phyloP scores from a whole-genome alignment of 1,140 invertebrate species.

The Drosophila littoralis region DNA sequence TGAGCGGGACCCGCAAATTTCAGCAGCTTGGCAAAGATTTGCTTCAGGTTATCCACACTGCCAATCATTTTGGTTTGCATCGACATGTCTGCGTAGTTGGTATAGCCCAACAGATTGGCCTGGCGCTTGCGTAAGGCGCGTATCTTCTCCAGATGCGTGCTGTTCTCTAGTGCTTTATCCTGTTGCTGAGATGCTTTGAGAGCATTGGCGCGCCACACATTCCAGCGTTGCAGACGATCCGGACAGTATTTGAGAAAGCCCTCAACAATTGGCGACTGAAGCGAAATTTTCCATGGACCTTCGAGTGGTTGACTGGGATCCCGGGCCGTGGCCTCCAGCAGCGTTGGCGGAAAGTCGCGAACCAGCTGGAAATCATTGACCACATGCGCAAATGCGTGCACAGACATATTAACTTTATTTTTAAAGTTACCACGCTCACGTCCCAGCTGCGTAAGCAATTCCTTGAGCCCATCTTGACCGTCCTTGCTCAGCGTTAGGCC shows the following conservation, averaged over 20 bases:
- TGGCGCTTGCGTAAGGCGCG: conserved; percentile 88
- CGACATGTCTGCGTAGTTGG: conserved; percentile 92
- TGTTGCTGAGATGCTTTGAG: conserved; percentile 88
- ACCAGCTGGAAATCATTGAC: conserved; percentile 88
- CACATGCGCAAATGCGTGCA: conserved; percentile 87
- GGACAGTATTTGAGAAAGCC: conserved; percentile 93
- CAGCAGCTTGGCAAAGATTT: conserved; percentile 89
- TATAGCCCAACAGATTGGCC: conserved; percentile 91
- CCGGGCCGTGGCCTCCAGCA: conserved; percentile 88
- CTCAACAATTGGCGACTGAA: conserved; percentile 89
- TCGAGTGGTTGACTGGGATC: conserved; percentile 87
- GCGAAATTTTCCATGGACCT: conserved; percentile 92
- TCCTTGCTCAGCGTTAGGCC: conserved; percentile 87
- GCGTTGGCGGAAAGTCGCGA: conserved; percentile 89
- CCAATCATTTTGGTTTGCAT: conserved; percentile 98
- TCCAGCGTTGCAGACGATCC: conserved; percentile 90
- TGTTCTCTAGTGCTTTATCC: conserved; percentile 89
- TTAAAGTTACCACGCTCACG: conserved; percentile 87
- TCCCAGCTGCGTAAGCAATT: conserved; percentile 85
- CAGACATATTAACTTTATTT: conserved; percentile 87
- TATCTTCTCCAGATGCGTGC: conserved; percentile 91
- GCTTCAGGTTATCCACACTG: conserved; percentile 90
- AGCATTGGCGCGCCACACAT: conserved; percentile 92
- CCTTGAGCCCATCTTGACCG: conserved; percentile 83
- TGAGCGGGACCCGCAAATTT: conserved; percentile 89